A percentile compares a stretch with the other conserved stretches of the same genome.
Conservation (phyloP, 1,140 invertebrate genomes). For the Coelopa frigida region DNA sequence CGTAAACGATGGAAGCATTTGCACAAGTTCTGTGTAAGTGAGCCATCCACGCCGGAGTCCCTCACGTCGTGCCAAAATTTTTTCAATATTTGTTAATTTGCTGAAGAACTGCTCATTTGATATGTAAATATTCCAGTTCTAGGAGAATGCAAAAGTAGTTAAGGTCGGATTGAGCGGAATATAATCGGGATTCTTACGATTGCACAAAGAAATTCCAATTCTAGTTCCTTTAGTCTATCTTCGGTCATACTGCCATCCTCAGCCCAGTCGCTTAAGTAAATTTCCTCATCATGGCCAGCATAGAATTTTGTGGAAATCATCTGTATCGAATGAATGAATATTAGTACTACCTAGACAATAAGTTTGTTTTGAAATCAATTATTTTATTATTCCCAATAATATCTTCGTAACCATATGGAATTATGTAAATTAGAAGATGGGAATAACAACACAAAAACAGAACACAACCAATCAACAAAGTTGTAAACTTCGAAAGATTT, state of each 20-base stretch:
- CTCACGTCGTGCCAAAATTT: conserved; percentile 61
- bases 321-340: conserved; percentile 49
- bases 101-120: conserved; percentile 62
- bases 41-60: conserved; percentile 71
- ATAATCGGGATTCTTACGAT: conserved; percentile 59
- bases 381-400: background rate
- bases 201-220: conserved; percentile 80
- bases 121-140: conserved; percentile 82
- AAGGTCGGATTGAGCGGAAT: background rate
- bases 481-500: no score
- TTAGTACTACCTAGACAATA: background rate
- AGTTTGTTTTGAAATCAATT: no score
- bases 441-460: no score
- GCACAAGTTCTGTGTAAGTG: conserved; percentile 73
- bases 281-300: conserved; percentile 83
- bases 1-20: conserved; percentile 51
- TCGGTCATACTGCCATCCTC: conserved; percentile 65
- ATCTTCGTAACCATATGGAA: no score
- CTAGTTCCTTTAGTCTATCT: conserved; percentile 71
- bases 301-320: conserved; percentile 94
- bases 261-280: conserved; percentile 85
- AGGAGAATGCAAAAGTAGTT: conserved; percentile 18
- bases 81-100: conserved; percentile 60
- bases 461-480: no score
- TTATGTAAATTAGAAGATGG: no score